These are phyloP conservation scores for Stratiomys singularior DNA, from an alignment of 2,888 invertebrate genomes.

Conservation along the genomic window DNA sequence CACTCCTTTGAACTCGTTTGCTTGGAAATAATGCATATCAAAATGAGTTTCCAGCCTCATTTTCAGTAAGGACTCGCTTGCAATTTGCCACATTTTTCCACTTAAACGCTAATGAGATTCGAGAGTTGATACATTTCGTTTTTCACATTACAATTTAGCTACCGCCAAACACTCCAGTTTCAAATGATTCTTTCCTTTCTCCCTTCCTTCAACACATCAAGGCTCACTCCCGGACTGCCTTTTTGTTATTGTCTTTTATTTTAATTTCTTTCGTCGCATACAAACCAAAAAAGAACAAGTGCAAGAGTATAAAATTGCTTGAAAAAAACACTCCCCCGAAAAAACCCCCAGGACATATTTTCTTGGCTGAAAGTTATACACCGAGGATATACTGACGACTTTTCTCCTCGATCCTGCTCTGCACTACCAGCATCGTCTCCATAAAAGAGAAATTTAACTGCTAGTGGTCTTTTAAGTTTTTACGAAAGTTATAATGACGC, in stretches of 20 bases:
- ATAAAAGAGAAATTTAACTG: constrained; percentile 1
- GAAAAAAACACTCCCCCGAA: not conserved
- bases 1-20: too few species aligned
- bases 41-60: too few species aligned
- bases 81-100: too few species aligned
- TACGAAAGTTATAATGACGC: constrained; percentile 36
- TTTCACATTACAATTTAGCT: constrained; percentile 4
- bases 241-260: not conserved
- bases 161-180: not conserved
- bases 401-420: not conserved
- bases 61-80: too few species aligned
- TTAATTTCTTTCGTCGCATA: not conserved
- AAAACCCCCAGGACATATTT: constrained; percentile 31
- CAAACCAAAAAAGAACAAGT: not conserved
- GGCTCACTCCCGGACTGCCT: not conserved
- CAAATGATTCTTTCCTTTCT: not conserved
- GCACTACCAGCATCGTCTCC: not conserved
- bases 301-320: not conserved
- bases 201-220: too few species aligned
- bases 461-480: constrained; percentile 29
- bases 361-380: not conserved
- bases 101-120: constrained; percentile 50
- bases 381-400: constrained; percentile 11
- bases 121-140: constrained; percentile 31
- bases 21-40: too few species aligned